A percentile compares a stretch with the other conserved stretches of the same genome.
These are phyloP conservation scores for Rhynchomys soricoides DNA, from an alignment of 2,113 vertebrate genomes.

Conservation along the genomic window DNA sequence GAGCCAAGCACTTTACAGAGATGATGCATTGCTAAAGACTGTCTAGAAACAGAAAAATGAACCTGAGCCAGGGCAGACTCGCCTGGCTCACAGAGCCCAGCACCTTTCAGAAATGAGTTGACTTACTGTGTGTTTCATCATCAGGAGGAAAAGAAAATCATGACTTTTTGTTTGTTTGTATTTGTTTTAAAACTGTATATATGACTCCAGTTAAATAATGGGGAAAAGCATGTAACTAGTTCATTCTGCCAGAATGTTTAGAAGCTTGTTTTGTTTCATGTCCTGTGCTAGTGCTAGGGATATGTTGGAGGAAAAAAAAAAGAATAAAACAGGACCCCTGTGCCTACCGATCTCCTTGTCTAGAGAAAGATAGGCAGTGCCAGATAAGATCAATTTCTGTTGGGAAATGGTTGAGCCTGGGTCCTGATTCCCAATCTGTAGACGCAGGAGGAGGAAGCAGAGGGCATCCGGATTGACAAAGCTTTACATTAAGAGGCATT, in stretches of 20 bases:
- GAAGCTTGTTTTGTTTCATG: conserved; percentile 29
- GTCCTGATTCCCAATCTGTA: not conserved
- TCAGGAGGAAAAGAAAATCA: conserved; percentile 10
- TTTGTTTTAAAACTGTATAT: not conserved
- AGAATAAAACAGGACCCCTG: not conserved
- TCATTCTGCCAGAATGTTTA: not conserved
- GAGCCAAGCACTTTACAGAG: conserved; percentile 68
- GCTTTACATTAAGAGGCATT: conserved; percentile 4
- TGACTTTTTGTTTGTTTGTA: not conserved
- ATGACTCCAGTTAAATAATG: conserved; percentile 44
- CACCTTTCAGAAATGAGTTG: conserved; percentile 49
- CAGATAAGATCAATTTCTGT: conserved; percentile 2
- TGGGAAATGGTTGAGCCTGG: not conserved
- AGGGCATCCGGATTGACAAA: not conserved
- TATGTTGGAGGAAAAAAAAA: not conserved
- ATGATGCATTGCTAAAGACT: conserved; percentile 72
- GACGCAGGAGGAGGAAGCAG: not conserved
- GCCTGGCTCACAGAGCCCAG: not conserved
- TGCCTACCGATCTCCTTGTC: not conserved
- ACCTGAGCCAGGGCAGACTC: conserved; percentile 33
- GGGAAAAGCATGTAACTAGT: conserved; percentile 42
- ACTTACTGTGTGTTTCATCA: conserved; percentile 38
- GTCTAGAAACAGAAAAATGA: conserved; percentile 73
- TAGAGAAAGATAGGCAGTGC: not conserved
- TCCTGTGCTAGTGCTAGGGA: not conserved